These are phyloP conservation scores for Rhodophaea formosa DNA, from an alignment of 2,888 invertebrate genomes.

Conservation along the genomic window DNA sequence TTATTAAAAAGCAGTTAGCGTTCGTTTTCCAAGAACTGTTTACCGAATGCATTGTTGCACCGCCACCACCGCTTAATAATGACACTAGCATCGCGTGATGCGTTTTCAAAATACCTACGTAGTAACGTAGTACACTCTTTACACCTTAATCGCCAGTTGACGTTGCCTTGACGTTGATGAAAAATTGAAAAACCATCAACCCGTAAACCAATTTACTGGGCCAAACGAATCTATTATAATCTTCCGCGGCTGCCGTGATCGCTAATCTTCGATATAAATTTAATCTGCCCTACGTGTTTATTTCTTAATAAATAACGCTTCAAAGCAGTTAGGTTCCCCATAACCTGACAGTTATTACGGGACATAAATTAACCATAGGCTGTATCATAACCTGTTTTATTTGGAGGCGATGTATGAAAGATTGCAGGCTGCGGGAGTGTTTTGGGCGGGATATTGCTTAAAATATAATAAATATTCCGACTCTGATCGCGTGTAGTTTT, in stretches of 20 bases:
- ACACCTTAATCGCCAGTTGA: slow-evolving; percentile 39
- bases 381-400: slow-evolving; percentile 1
- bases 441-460: not conserved
- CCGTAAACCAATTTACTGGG: slow-evolving; percentile 34
- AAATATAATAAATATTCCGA: slow-evolving; percentile 28
- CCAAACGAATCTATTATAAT: slow-evolving; percentile 28
- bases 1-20: slow-evolving; percentile 35
- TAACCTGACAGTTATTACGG: slow-evolving; percentile 13
- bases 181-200: slow-evolving; percentile 35
- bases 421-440: not conserved
- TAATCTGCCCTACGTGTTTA: slow-evolving; percentile 27
- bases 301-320: slow-evolving; percentile 21
- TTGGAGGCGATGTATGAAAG: slow-evolving; percentile 5
- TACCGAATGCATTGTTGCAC: slow-evolving; percentile 27
- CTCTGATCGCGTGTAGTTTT: slow-evolving; percentile 46
- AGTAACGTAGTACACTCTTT: slow-evolving; percentile 37
- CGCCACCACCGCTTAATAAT: slow-evolving; percentile 10
- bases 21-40: slow-evolving; percentile 28
- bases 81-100: slow-evolving; percentile 26
- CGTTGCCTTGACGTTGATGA: slow-evolving; percentile 41
- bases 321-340: not conserved
- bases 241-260: slow-evolving; percentile 29
- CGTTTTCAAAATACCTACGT: slow-evolving; percentile 23
- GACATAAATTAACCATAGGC: slow-evolving; percentile 10
- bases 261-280: slow-evolving; percentile 24